phyloP scores from a whole-genome alignment of 2,797 vertebrate genomes.

The Echeneis naucrates region DNA sequence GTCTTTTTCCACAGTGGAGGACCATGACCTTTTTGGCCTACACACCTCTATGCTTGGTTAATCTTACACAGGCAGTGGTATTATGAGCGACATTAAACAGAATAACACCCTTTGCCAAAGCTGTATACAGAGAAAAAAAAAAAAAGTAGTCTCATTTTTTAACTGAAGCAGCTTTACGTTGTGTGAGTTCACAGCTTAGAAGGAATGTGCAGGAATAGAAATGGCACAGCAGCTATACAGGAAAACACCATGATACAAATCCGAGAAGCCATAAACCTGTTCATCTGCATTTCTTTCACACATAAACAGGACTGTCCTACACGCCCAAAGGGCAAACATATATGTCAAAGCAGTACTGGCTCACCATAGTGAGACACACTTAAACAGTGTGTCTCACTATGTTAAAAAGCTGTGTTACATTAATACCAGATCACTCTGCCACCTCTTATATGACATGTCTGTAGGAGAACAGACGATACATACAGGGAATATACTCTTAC shows the following conservation, averaged over 20 bases:
- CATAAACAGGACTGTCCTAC: slow-evolving; percentile 10
- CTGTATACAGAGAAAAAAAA: not conserved
- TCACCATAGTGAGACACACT: too few species aligned
- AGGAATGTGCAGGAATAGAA: not conserved
- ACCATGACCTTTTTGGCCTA: not conserved
- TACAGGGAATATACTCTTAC: slow-evolving; percentile 27
- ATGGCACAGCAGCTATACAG: not conserved
- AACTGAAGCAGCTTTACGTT: not conserved
- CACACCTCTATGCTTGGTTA: not conserved
- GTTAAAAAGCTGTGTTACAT: too few species aligned
- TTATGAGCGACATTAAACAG: not conserved
- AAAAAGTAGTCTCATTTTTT: not conserved
- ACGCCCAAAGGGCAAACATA: slow-evolving; percentile 49
- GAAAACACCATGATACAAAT: slow-evolving; percentile 25
- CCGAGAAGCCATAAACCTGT: slow-evolving; percentile 69
- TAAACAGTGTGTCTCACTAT: too few species aligned
- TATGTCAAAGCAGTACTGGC: slow-evolving; percentile 2
- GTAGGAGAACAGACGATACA: not conserved
- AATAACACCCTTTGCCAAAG: slow-evolving; percentile 3
- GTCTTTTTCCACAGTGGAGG: not conserved
- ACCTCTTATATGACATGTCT: too few species aligned
- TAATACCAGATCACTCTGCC: too few species aligned
- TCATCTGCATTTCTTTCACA: slow-evolving; percentile 70
- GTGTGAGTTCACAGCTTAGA: not conserved
- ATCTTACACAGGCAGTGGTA: not conserved